Evolutionary conservation across 2,888 invertebrate genomes (phyloP).

Genomic region (Nesidiocoris tenuis): DNA sequence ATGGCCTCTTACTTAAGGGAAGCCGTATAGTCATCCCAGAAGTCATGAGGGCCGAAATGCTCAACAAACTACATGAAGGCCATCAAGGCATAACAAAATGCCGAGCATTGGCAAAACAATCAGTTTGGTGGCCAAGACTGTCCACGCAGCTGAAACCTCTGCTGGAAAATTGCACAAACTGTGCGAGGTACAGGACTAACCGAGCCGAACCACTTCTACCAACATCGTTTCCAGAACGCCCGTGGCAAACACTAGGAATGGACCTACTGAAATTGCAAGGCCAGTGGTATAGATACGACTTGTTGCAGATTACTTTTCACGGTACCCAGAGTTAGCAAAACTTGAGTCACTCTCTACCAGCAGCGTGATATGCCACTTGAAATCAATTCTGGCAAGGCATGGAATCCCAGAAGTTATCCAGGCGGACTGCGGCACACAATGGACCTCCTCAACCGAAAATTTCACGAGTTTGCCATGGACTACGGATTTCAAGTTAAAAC

Average conservation of each 20-base stretch:
- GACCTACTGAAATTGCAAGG: slow-evolving; percentile 1
- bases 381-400: background rate
- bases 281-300: background rate
- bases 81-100: background rate
- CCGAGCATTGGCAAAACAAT: too few species aligned
- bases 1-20: too few species aligned
- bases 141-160: background rate
- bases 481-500: background rate
- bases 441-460: background rate
- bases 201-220: background rate
- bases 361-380: background rate
- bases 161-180: background rate
- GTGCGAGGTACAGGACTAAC: background rate
- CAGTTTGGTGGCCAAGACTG: too few species aligned
- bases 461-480: slow-evolving; percentile 1
- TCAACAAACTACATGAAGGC: background rate
- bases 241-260: slow-evolving; percentile 7
- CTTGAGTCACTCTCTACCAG: background rate
- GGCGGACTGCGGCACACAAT: background rate
- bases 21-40: too few species aligned
- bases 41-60: too few species aligned
- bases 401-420: background rate
- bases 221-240: too few species aligned
- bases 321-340: slow-evolving; percentile 3
- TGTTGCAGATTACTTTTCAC: slow-evolving; percentile 6